These are phyloP conservation scores for Chascanopsetta lugubris DNA, from an alignment of 2,113 vertebrate species.

Conservation along the genomic window DNA sequence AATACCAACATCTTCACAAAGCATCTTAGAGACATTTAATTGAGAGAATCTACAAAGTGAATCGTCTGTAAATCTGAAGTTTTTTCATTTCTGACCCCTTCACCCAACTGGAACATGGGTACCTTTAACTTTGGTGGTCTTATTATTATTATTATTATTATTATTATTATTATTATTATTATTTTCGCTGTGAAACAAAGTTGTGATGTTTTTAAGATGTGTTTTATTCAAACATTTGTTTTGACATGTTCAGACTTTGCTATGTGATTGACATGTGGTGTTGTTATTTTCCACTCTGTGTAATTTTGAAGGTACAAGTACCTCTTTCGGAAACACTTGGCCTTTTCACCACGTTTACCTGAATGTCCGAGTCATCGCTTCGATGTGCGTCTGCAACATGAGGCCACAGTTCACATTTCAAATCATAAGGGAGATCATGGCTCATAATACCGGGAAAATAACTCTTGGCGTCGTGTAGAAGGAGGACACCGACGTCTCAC, in stretches of 20 bases:
- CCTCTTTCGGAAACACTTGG: slow-evolving; percentile 2
- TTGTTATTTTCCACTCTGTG: slow-evolving; percentile 30
- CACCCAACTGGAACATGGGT: slow-evolving; percentile 65
- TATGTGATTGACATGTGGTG: slow-evolving; percentile 39
- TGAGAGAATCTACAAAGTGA: slow-evolving; percentile 16
- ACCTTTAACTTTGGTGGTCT: slow-evolving; percentile 48
- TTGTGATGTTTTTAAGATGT: slow-evolving; percentile 55
- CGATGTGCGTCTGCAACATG: slow-evolving; percentile 35
- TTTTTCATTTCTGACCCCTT: slow-evolving; percentile 18
- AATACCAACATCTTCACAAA: slow-evolving; percentile 17
- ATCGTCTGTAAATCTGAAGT: slow-evolving; percentile 29
- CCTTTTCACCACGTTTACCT: slow-evolving; percentile 38
- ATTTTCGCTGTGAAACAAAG: slow-evolving; percentile 54
- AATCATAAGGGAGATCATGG: slow-evolving; percentile 22
- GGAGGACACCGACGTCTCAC: slow-evolving; percentile 8
- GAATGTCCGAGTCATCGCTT: slow-evolving; percentile 40
- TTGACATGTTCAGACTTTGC: slow-evolving; percentile 19
- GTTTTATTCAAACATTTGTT: slow-evolving; percentile 47
- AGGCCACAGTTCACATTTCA: slow-evolving; percentile 21
- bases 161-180: slow-evolving; percentile 64
- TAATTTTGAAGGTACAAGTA: slow-evolving; percentile 24
- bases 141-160: slow-evolving; percentile 61
- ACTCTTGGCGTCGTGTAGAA: slow-evolving; percentile 23
- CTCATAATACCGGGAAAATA: slow-evolving; percentile 8
- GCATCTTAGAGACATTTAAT: not conserved